A percentile compares a stretch with the other conserved stretches of the same genome.
phyloP scores from a whole-genome alignment of 64 coral and sea anemone genomes.

The Stichodactyla helianthus region DNA sequence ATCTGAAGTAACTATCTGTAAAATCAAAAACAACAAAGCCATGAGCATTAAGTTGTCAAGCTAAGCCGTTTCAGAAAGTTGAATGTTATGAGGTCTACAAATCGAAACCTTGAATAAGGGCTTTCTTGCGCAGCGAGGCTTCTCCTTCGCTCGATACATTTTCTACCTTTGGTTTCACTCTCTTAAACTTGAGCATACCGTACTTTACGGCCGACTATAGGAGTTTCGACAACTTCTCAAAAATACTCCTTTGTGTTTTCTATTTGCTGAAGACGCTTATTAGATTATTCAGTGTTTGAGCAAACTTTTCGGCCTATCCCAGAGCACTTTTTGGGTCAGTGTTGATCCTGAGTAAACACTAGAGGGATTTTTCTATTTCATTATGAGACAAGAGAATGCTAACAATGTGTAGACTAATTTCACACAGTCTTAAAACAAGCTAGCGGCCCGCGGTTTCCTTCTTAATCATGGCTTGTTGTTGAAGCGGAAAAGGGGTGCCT shows the following conservation, averaged over 20 bases:
- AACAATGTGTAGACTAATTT: neutral
- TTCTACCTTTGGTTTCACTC: slow-evolving; percentile 42
- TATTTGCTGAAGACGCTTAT: neutral
- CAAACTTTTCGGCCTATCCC: neutral
- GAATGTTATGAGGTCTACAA: neutral
- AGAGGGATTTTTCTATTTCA: neutral
- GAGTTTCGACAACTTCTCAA: neutral
- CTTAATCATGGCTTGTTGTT: neutral
- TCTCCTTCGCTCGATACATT: neutral
- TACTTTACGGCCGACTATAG: neutral
- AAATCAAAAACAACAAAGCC: slow-evolving; percentile 12
- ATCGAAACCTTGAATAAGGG: slow-evolving; percentile 42
- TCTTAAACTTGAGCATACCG: slow-evolving; percentile 62
- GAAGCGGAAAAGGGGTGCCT: slow-evolving; percentile 19
- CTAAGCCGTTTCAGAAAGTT: neutral
- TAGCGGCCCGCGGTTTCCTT: neutral
- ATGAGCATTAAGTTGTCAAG: slow-evolving; percentile 18
- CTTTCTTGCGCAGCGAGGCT: neutral
- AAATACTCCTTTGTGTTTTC: slow-evolving; percentile 9
- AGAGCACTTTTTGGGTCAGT: neutral
- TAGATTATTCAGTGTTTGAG: slow-evolving; percentile 4
- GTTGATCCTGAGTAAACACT: slow-evolving; percentile 30
- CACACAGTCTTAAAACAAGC: neutral
- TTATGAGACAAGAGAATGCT: neutral
- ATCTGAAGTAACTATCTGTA: slow-evolving; percentile 64